phyloP scores from a whole-genome alignment of 2,888 invertebrate genomes.

The Drosophila barbarae region DNA sequence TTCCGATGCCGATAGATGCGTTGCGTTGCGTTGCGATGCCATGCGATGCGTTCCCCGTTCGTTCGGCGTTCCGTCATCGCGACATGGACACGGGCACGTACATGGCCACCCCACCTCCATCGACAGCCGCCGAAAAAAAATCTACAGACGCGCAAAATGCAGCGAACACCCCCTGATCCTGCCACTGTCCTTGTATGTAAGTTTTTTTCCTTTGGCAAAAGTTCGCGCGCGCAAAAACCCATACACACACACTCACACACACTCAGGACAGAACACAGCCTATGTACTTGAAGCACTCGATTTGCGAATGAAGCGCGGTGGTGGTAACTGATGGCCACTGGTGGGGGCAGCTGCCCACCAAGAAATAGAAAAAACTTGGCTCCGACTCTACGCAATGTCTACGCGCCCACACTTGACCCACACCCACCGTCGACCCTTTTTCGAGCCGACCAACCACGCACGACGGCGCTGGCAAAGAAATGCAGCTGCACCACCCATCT shows the following conservation, averaged over 20 bases:
- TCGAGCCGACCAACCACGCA: constrained; percentile 66
- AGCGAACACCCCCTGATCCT: constrained; percentile 33
- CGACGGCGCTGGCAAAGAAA: constrained; percentile 51
- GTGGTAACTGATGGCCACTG: constrained; percentile 3
- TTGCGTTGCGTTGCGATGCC: constrained; percentile 17
- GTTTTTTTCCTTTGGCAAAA: constrained; percentile 68
- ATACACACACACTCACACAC: constrained; percentile 25
- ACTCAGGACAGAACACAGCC: constrained; percentile 13
- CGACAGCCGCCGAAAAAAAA: constrained; percentile 57
- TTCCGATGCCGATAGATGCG: constrained; percentile 56
- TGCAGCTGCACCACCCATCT: constrained; percentile 51
- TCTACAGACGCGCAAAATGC: constrained; percentile 66
- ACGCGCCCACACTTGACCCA: constrained; percentile 65
- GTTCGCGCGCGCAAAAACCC: constrained; percentile 66
- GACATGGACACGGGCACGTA: constrained; percentile 53
- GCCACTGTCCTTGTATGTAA: constrained; percentile 54
- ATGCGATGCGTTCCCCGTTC: constrained; percentile 42
- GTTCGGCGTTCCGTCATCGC: constrained; percentile 76
- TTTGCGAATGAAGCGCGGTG: constrained; percentile 39
- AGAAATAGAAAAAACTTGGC: constrained; percentile 71
- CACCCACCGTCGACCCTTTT: constrained; percentile 25
- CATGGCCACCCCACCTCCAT: constrained; percentile 30
- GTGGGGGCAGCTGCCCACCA: constrained; percentile 29
- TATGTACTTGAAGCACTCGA: constrained; percentile 53
- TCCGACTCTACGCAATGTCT: constrained; percentile 68